phyloP scores from a whole-genome alignment of 2,113 vertebrate genomes.

The Galemys pyrenaicus region DNA sequence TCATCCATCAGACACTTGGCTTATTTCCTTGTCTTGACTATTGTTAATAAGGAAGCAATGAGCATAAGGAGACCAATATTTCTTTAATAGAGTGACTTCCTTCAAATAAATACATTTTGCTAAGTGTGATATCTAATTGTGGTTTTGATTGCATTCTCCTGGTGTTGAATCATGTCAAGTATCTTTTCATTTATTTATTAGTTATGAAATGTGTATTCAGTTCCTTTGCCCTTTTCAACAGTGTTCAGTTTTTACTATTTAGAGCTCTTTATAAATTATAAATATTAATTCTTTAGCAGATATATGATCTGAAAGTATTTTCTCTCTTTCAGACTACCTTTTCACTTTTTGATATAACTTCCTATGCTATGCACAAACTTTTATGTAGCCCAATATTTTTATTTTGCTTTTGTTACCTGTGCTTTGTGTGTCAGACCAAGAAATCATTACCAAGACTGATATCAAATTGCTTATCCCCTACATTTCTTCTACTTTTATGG shows the following conservation, averaged over 20 bases:
- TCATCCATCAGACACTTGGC: not conserved
- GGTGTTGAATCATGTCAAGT: not conserved
- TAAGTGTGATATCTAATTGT: not conserved
- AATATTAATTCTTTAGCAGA: not conserved
- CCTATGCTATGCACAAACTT: not conserved
- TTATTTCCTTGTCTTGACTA: not conserved
- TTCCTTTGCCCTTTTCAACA: not conserved
- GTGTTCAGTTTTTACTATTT: not conserved
- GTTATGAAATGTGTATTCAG: not conserved
- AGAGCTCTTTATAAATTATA: not conserved
- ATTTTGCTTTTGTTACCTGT: not conserved
- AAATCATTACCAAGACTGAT: not conserved
- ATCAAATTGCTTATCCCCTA: not conserved
- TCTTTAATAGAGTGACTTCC: not conserved
- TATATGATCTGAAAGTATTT: not conserved
- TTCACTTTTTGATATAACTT: not conserved
- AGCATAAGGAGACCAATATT: not conserved
- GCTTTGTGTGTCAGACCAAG: not conserved
- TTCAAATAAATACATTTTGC: not conserved
- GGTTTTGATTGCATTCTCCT: not conserved
- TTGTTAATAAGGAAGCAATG: not conserved
- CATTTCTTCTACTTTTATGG: not conserved
- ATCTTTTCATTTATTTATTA: not conserved
- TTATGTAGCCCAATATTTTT: too few relatives aligned
- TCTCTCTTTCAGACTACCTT: not conserved